Percentiles rank a stretch among this genome's conserved stretches.
Evolutionary conservation across 2,888 invertebrate species (phyloP).

Genomic region (Polietes domitor): DNA sequence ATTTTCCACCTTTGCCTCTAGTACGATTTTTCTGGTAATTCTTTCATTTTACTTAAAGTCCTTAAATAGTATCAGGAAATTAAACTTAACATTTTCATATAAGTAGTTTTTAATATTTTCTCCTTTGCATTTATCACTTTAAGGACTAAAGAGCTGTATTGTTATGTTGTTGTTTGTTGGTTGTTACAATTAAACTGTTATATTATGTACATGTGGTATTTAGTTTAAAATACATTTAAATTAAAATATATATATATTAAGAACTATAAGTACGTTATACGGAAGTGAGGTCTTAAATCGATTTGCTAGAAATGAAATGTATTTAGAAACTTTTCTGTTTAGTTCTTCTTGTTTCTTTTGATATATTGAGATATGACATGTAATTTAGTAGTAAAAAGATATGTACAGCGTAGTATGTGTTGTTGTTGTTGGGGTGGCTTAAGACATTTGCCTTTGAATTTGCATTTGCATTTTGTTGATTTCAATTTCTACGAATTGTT

Average conservation of each 20-base stretch:
- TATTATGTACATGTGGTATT: not conserved
- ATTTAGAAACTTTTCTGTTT: not conserved
- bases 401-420: constrained; percentile 34
- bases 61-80: constrained; percentile 47
- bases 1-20: constrained; percentile 16
- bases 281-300: constrained; percentile 10
- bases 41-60: constrained; percentile 1
- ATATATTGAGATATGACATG: constrained; percentile 25
- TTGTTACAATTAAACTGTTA: too few species aligned
- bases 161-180: not conserved
- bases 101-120: not conserved
- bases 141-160: constrained; percentile 41
- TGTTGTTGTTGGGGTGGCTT: not conserved
- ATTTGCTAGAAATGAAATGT: not conserved
- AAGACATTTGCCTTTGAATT: not conserved
- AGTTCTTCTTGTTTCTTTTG: not conserved
- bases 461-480: not conserved
- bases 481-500: too few species aligned
- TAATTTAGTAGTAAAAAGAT: constrained; percentile 26
- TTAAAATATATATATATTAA: not conserved
- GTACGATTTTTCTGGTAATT: not conserved
- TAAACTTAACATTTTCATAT: constrained; percentile 56
- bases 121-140: not conserved
- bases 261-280: not conserved
- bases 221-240: not conserved